Percentiles rank a stretch among this genome's conserved stretches.
These are phyloP conservation scores for Seriola quinqueradiata DNA, from an alignment of 2,113 vertebrate species.

Conservation along the genomic window DNA sequence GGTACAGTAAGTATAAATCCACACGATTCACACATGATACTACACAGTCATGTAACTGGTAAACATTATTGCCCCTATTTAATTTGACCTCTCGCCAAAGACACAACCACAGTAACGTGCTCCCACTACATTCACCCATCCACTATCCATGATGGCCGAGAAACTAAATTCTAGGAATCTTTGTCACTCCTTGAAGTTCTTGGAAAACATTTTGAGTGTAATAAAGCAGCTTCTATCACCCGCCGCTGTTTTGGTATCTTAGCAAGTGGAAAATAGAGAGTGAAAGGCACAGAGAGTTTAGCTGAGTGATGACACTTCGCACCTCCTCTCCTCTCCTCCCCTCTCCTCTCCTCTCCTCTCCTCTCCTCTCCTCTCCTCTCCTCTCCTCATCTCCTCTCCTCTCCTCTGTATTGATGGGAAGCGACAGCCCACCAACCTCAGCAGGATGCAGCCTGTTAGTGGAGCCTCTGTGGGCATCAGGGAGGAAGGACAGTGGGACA, in stretches of 20 bases:
- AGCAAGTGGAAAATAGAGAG: constrained; percentile 34
- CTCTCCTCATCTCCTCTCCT: background rate
- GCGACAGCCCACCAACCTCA: constrained; percentile 48
- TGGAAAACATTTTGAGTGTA: constrained; percentile 55
- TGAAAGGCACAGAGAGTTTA: constrained; percentile 41
- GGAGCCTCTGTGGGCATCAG: constrained; percentile 27
- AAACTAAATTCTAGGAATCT: constrained; percentile 47
- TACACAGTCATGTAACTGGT: background rate
- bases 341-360: background rate
- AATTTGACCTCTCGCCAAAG: constrained; percentile 17
- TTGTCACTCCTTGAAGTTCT: constrained; percentile 49
- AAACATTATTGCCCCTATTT: background rate
- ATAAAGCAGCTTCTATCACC: constrained; percentile 37
- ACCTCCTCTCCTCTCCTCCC: background rate
- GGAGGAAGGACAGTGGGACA: constrained; percentile 13
- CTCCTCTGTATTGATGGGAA: constrained; percentile 46
- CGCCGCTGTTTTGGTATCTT: constrained; percentile 27
- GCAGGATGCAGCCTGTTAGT: constrained; percentile 60
- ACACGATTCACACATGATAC: background rate
- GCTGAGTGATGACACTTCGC: constrained; percentile 55
- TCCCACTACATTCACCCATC: background rate
- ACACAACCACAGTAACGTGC: background rate
- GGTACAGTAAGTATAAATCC: background rate
- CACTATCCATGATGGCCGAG: background rate
- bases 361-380: background rate